phyloP scores from a whole-genome alignment of 2,113 vertebrate genomes.

The Spilogale gracilis region DNA sequence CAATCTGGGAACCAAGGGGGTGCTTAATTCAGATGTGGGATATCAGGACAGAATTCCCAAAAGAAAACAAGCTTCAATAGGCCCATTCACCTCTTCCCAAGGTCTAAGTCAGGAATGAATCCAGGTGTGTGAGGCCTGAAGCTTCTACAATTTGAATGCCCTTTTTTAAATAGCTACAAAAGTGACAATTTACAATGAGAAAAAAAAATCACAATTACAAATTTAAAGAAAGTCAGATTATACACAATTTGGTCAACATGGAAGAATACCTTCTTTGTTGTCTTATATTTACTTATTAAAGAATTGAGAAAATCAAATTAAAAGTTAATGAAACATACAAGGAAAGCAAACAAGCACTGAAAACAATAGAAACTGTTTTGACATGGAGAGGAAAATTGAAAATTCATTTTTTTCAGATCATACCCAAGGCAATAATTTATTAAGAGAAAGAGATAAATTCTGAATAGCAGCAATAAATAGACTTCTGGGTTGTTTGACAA shows the following conservation, averaged over 20 bases:
- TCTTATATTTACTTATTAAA: slow-evolving; percentile 38
- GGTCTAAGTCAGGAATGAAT: background rate
- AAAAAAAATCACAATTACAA: background rate
- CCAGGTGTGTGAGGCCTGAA: background rate
- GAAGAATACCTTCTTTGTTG: background rate
- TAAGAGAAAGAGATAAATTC: slow-evolving; percentile 17
- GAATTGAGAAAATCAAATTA: slow-evolving; percentile 7
- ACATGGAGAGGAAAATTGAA: slow-evolving; percentile 11
- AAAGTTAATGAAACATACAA: slow-evolving; percentile 39
- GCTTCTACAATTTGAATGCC: background rate
- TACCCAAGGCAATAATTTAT: background rate
- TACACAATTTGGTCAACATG: background rate
- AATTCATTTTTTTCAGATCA: slow-evolving; percentile 15
- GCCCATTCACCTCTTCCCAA: background rate
- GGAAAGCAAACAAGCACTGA: slow-evolving; percentile 25
- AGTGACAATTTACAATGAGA: background rate
- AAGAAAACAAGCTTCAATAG: background rate
- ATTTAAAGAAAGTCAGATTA: slow-evolving; percentile 24
- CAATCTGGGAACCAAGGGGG: background rate
- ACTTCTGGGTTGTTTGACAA: background rate
- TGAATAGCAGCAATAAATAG: background rate
- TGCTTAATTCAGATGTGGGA: background rate
- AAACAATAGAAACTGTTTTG: slow-evolving; percentile 44
- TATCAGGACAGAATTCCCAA: background rate
- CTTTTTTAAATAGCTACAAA: background rate